Conservation (phyloP, 2,888 invertebrate species). For the Blera fallax region DNA sequence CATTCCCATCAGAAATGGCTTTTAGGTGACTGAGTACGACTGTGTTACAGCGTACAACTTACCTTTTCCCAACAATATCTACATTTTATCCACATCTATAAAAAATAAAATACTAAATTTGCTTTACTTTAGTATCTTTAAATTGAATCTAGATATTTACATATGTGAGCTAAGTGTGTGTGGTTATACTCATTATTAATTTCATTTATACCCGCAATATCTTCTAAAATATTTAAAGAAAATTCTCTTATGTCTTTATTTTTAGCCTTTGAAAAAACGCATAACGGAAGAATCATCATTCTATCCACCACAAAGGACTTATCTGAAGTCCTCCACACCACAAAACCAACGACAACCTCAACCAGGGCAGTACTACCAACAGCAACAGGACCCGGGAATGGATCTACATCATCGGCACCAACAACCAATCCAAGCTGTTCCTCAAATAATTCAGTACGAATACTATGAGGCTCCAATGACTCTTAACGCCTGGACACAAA, state of each 20-base stretch:
- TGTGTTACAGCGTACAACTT: too few relatives aligned
- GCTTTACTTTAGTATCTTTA: too few relatives aligned
- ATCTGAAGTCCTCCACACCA: neutral
- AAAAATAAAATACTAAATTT: too few relatives aligned
- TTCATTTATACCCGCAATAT: too few relatives aligned
- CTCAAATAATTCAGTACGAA: neutral
- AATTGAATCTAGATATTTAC: too few relatives aligned
- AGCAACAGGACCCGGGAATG: neutral
- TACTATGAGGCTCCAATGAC: conserved; percentile 37
- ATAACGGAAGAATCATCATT: neutral
- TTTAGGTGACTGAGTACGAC: too few relatives aligned
- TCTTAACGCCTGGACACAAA: conserved; percentile 45
- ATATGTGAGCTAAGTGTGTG: too few relatives aligned
- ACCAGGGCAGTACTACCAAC: conserved; percentile 7
- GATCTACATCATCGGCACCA: neutral
- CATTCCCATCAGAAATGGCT: too few relatives aligned
- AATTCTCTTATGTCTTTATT: neutral
- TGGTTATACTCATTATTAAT: too few relatives aligned
- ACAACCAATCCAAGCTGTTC: neutral
- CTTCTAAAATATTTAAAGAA: neutral
- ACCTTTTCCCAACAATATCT: too few relatives aligned
- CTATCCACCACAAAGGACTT: neutral
- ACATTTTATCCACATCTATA: too few relatives aligned
- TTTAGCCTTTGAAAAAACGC: neutral
- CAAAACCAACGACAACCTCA: neutral